Conservation (phyloP, 2,113 vertebrate species). For the Ardeotis arabs region DNA sequence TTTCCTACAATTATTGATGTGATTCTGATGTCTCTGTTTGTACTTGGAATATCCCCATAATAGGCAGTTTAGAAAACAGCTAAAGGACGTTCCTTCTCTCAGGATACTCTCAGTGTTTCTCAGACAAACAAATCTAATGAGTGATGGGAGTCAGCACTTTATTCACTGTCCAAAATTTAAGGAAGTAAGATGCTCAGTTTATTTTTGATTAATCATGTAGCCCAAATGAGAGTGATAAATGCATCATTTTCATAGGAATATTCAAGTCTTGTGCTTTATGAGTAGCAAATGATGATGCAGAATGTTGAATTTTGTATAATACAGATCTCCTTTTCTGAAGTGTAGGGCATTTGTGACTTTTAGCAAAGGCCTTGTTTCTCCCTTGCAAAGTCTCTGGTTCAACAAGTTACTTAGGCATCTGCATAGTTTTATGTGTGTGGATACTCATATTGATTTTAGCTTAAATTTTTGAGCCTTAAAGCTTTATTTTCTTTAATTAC, state of each 20-base stretch:
- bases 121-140: background rate
- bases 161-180: background rate
- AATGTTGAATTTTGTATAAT: background rate
- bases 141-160: background rate
- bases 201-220: background rate
- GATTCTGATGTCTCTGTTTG: background rate
- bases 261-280: background rate
- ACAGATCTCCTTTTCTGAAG: background rate
- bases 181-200: background rate
- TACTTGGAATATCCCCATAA: background rate
- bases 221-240: background rate
- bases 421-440: background rate
- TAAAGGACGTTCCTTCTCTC: background rate
- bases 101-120: background rate
- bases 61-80: background rate
- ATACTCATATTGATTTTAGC: background rate
- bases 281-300: background rate
- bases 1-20: background rate
- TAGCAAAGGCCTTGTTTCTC: background rate
- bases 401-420: background rate
- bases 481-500: constrained; percentile 12
- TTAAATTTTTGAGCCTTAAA: background rate
- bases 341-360: background rate
- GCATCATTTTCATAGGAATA: background rate
- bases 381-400: background rate